These are phyloP conservation scores for Proisotoma minuta DNA, from an alignment of 2,888 invertebrate species.

Conservation along the genomic window DNA sequence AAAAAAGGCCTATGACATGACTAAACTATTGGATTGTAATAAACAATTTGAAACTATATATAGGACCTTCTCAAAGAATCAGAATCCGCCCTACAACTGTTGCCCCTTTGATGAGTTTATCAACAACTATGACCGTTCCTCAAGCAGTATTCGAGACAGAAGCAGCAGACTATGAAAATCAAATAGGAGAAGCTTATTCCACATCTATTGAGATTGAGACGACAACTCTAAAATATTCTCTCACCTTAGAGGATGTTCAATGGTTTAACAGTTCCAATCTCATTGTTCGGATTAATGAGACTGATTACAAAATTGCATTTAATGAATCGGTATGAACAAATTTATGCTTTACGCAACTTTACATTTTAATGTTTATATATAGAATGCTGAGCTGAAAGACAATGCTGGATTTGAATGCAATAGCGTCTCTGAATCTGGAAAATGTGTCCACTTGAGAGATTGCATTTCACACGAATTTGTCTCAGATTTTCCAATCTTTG, in stretches of 20 bases:
- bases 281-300: constrained; percentile 13
- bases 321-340: constrained; percentile 16
- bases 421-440: constrained; percentile 16
- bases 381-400: constrained; percentile 8
- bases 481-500: constrained; percentile 28
- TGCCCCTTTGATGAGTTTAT: no score
- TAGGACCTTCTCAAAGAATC: no score
- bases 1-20: no score
- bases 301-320: constrained; percentile 24
- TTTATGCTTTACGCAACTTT: background rate
- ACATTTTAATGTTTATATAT: background rate
- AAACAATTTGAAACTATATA: background rate
- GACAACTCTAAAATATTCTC: background rate
- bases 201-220: background rate
- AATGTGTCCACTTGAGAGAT: constrained; percentile 41
- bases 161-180: no score
- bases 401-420: background rate
- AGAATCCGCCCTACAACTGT: no score
- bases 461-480: constrained; percentile 40
- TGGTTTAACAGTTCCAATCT: constrained; percentile 16
- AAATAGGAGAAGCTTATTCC: background rate
- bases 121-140: no score
- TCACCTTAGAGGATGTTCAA: constrained; percentile 17
- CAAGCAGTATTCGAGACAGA: no score
- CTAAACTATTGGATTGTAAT: background rate